A percentile compares a stretch with the other conserved stretches of the same genome.
phyloP scores from a whole-genome alignment of 1,140 invertebrate genomes.

The Metopolophium dirhodum region DNA sequence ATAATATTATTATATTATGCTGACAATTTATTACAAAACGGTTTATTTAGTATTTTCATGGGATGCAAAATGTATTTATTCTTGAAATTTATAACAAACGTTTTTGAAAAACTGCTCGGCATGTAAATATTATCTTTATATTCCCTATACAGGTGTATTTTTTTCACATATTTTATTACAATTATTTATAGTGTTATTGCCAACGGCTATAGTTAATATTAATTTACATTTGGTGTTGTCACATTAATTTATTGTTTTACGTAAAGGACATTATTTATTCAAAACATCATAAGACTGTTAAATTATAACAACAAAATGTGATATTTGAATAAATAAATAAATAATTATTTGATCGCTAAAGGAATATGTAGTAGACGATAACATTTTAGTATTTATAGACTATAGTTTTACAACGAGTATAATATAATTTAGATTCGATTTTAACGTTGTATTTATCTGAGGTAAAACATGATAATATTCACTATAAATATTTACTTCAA shows the following conservation, averaged over 20 bases:
- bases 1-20: not conserved
- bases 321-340: conserved; percentile 11
- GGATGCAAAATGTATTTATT: conserved; percentile 22
- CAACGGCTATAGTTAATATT: not conserved
- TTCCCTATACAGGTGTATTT: not conserved
- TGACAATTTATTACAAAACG: not conserved
- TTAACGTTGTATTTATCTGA: not conserved
- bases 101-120: not conserved
- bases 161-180: not conserved
- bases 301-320: not conserved
- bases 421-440: not conserved
- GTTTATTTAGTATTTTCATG: not conserved
- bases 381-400: not conserved
- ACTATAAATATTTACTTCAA: not conserved
- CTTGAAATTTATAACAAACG: not conserved
- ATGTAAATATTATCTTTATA: not conserved
- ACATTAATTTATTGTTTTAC: not conserved
- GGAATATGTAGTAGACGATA: not conserved
- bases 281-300: not conserved
- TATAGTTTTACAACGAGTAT: not conserved
- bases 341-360: not conserved
- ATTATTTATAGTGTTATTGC: conserved; percentile 3
- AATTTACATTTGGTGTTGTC: not conserved
- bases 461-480: not conserved
- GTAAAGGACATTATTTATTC: not conserved